phyloP scores from a whole-genome alignment of 1,140 invertebrate species.

The Micrasema longulum region DNA sequence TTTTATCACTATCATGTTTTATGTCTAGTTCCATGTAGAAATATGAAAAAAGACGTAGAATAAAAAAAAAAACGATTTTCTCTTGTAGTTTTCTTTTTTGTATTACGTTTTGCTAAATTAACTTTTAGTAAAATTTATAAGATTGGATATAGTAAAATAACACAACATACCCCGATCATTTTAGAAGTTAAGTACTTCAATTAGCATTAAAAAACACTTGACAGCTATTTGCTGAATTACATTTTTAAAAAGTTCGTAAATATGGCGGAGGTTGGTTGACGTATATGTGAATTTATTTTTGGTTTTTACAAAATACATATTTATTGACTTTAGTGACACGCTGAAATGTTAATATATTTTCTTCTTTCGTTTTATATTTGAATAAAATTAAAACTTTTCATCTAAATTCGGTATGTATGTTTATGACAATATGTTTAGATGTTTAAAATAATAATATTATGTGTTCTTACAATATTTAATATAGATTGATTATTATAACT shows the following conservation, averaged over 20 bases:
- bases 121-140: too few species aligned
- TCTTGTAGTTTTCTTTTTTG: too few species aligned
- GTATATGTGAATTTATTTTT: conserved; percentile 45
- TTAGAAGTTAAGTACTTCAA: too few species aligned
- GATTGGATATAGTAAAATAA: too few species aligned
- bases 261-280: conserved; percentile 47
- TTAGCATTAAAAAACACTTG: neutral
- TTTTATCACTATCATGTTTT: too few species aligned
- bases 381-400: conserved; percentile 31
- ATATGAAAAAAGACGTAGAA: too few species aligned
- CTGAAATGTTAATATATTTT: conserved; percentile 39
- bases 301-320: conserved; percentile 43
- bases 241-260: conserved; percentile 37
- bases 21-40: too few species aligned
- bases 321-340: conserved; percentile 32
- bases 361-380: conserved; percentile 26
- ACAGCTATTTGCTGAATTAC: conserved; percentile 23
- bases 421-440: conserved; percentile 22
- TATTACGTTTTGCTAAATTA: too few species aligned
- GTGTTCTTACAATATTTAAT: neutral
- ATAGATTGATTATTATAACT: too few species aligned
- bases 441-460: conserved; percentile 10
- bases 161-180: too few species aligned
- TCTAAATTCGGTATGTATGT: conserved; percentile 30
- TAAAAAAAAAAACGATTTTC: too few species aligned